phyloP scores from a whole-genome alignment of 1,140 invertebrate species.

The Vollenhovia emeryi region DNA sequence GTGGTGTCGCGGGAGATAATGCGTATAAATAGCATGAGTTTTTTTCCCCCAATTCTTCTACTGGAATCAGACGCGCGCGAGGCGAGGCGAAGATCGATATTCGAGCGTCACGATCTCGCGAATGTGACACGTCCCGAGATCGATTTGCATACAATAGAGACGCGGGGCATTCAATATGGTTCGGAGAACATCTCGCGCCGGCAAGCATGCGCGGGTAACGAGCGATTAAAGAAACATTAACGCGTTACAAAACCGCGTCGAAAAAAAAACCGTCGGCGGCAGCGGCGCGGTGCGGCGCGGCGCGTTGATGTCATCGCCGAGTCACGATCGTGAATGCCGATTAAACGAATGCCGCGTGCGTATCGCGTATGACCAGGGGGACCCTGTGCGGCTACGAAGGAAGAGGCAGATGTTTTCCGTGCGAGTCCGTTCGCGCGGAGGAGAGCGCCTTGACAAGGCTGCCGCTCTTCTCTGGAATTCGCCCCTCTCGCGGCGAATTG shows the following conservation, averaged over 20 bases:
- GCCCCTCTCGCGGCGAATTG: conserved; percentile 62
- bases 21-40: neutral
- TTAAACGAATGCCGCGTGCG: conserved; percentile 44
- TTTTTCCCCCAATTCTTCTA: neutral
- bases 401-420: conserved; percentile 51
- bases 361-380: conserved; percentile 4
- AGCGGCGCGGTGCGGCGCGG: neutral
- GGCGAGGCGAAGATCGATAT: conserved; percentile 39
- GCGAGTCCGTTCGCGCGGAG: conserved; percentile 55
- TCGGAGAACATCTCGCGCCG: conserved; percentile 51
- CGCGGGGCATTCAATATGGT: conserved; percentile 40
- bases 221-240: conserved; percentile 61
- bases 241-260: conserved; percentile 46
- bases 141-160: conserved; percentile 52
- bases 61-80: neutral
- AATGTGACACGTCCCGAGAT: conserved; percentile 40
- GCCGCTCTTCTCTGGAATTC: conserved; percentile 72
- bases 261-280: conserved; percentile 12
- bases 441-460: conserved; percentile 74
- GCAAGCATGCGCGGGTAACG: conserved; percentile 41
- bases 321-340: conserved; percentile 53
- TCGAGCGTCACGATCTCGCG: conserved; percentile 33
- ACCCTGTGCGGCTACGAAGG: neutral
- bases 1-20: neutral
- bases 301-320: conserved; percentile 58